These are phyloP conservation scores for Poeciliopsis occidentalis DNA, from an alignment of 2,113 vertebrate genomes.

Conservation along the genomic window DNA sequence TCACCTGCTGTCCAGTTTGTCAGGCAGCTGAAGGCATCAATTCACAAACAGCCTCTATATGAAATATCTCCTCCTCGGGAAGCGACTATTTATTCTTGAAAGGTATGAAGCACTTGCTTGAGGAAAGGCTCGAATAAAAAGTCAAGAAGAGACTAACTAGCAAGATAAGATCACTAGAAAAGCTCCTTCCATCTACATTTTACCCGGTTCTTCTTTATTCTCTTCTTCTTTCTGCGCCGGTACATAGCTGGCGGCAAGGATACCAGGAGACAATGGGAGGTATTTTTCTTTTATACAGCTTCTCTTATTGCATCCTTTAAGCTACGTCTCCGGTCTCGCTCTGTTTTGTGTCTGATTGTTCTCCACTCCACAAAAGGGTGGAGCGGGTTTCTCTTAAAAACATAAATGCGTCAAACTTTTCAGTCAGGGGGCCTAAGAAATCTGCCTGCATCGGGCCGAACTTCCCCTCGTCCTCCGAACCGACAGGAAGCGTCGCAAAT, in stretches of 20 bases:
- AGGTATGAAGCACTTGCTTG: constrained; percentile 37
- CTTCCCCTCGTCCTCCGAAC: constrained; percentile 10
- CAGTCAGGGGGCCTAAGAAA: neutral
- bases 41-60: constrained; percentile 46
- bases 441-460: neutral
- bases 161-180: constrained; percentile 57
- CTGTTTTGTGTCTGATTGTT: neutral
- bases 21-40: constrained; percentile 43
- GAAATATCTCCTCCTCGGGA: constrained; percentile 42
- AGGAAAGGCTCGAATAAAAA: constrained; percentile 49
- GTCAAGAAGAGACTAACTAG: constrained; percentile 39
- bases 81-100: constrained; percentile 49
- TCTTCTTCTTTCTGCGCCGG: constrained; percentile 25
- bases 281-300: constrained; percentile 13
- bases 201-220: neutral
- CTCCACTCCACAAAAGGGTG: neutral
- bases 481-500: constrained; percentile 18
- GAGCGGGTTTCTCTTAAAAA: neutral
- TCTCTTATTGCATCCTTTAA: constrained; percentile 19
- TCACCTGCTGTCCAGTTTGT: neutral
- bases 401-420: neutral
- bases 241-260: constrained; percentile 29
- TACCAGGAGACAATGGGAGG: constrained; percentile 34
- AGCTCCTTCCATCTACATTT: constrained; percentile 12
- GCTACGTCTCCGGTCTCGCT: constrained; percentile 2